phyloP scores from a whole-genome alignment of 2,888 invertebrate genomes.

The Lasioglossum calceatum region DNA sequence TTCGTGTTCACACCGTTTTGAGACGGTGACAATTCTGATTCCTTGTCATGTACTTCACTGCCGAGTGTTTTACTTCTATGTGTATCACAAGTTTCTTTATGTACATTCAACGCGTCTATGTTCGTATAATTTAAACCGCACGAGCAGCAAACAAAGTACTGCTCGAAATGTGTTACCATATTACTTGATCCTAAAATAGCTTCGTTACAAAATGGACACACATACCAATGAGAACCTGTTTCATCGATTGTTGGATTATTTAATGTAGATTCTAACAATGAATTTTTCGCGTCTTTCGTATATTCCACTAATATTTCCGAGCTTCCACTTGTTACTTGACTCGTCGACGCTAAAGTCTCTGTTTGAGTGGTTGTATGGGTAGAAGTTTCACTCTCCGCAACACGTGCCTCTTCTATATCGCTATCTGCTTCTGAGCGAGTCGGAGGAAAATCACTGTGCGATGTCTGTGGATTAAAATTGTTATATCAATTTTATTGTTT shows the following conservation, averaged over 20 bases:
- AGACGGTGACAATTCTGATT: conserved; percentile 36
- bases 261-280: conserved; percentile 77
- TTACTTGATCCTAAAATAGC: conserved; percentile 78
- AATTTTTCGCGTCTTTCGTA: conserved; percentile 77
- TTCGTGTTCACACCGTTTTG: conserved; percentile 53
- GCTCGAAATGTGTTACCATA: conserved; percentile 79
- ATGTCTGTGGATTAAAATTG: conserved; percentile 62
- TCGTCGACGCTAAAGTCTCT: conserved; percentile 76
- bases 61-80: conserved; percentile 62
- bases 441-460: conserved; percentile 70
- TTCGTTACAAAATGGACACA: conserved; percentile 83
- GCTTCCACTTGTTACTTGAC: conserved; percentile 71
- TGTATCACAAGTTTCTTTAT: conserved; percentile 77
- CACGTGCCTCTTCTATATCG: conserved; percentile 72
- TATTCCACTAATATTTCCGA: conserved; percentile 79
- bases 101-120: conserved; percentile 83
- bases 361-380: conserved; percentile 62
- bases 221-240: conserved; percentile 80
- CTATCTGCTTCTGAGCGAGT: conserved; percentile 67
- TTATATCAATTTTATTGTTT: background rate
- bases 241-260: conserved; percentile 81
- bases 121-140: conserved; percentile 85
- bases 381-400: conserved; percentile 66
- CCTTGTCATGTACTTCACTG: conserved; percentile 47
- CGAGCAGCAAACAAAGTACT: conserved; percentile 80